Percentiles rank a stretch among this genome's conserved stretches.
These are phyloP conservation scores for Podarcis siculus DNA, from an alignment of 2,797 vertebrate species.

Conservation along the genomic window DNA sequence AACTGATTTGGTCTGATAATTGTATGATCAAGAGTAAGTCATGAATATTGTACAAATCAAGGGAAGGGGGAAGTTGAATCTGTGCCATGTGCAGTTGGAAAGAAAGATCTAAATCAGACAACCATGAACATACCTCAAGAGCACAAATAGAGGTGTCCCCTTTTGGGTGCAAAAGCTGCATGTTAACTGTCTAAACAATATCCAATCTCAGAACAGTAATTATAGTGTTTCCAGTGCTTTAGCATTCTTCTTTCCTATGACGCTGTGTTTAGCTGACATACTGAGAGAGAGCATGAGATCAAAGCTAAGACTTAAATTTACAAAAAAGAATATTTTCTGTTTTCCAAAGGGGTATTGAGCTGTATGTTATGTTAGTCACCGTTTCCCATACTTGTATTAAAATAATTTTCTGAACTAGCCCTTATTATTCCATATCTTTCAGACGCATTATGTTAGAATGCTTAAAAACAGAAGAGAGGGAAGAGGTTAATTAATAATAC, in stretches of 20 bases:
- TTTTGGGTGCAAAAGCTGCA: conserved; percentile 13
- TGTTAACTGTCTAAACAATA: conserved; percentile 33
- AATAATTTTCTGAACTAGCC: neutral
- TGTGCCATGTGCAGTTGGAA: neutral
- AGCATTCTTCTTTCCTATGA: neutral
- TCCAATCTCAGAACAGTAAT: conserved; percentile 33
- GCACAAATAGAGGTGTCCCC: neutral
- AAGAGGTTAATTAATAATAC: neutral
- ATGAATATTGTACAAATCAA: neutral
- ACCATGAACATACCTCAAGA: neutral
- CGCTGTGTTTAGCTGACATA: conserved; percentile 25
- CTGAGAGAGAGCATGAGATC: neutral
- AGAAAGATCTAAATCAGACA: neutral
- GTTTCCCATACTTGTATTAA: neutral
- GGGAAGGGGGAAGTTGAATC: neutral
- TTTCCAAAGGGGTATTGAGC: conserved; percentile 4
- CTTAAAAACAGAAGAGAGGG: neutral
- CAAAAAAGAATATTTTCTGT: conserved; percentile 15
- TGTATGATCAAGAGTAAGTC: neutral
- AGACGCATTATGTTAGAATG: neutral
- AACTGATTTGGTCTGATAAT: neutral
- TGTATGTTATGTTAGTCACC: conserved; percentile 7
- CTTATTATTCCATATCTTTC: neutral
- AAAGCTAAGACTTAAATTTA: conserved; percentile 9
- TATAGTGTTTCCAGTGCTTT: conserved; percentile 3